Percentiles rank a stretch among this genome's conserved stretches.
These are phyloP conservation scores for Cyprinus carpio DNA, from an alignment of 2,113 vertebrate species.

Conservation along the genomic window DNA sequence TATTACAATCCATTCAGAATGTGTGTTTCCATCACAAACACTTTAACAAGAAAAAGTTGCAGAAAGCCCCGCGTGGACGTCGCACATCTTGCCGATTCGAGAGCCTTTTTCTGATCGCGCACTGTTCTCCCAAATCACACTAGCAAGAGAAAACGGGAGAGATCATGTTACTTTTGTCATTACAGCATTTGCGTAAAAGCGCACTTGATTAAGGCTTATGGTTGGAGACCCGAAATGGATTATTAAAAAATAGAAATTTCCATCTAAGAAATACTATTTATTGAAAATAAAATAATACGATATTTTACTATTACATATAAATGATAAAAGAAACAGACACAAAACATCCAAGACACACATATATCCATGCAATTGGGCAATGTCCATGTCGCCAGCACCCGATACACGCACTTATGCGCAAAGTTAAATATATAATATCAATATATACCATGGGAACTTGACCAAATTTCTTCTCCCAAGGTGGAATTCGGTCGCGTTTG, in stretches of 20 bases:
- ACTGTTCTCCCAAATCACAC: conserved; percentile 64
- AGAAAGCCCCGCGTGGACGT: conserved; percentile 59
- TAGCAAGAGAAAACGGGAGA: conserved; percentile 32
- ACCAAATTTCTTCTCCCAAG: conserved; percentile 70
- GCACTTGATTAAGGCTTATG: background rate
- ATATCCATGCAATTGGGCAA: conserved; percentile 2
- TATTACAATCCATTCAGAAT: background rate
- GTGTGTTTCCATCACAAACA: conserved; percentile 59
- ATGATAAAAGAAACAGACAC: background rate
- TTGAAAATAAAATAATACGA: background rate
- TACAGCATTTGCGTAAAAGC: background rate
- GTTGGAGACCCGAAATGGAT: background rate
- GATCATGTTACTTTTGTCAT: background rate
- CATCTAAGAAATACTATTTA: background rate
- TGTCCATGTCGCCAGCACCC: background rate
- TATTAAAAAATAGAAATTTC: background rate
- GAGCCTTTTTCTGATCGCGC: conserved; percentile 68
- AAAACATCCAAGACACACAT: background rate
- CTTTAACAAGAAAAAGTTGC: conserved; percentile 71
- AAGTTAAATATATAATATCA: background rate
- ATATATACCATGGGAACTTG: conserved; percentile 70
- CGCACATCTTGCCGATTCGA: conserved; percentile 67
- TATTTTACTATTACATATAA: background rate
- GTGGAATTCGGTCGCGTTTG: conserved; percentile 65
- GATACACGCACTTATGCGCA: background rate